Percentiles rank a stretch among this genome's conserved stretches.
Evolutionary conservation across 2,888 invertebrate species (phyloP).

Genomic region (Heterodera filipjevi): DNA sequence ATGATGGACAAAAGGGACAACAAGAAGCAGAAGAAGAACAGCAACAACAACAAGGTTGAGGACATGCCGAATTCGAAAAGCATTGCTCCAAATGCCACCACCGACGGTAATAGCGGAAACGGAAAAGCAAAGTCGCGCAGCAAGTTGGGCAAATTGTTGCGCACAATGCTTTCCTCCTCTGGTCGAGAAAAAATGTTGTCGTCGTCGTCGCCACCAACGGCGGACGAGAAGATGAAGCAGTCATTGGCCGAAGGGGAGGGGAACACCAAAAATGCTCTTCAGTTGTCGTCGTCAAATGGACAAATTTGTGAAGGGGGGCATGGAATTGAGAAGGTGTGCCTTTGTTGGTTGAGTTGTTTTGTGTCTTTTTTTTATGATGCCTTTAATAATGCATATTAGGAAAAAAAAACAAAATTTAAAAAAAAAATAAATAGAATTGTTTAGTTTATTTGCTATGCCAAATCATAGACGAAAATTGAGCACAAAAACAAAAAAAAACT

Average conservation of each 20-base stretch:
- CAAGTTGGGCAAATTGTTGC: conserved; percentile 5
- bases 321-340: not conserved
- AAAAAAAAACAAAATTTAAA: too few relatives aligned
- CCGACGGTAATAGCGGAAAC: not conserved
- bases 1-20: not conserved
- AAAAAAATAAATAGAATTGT: too few relatives aligned
- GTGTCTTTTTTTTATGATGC: too few relatives aligned
- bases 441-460: too few relatives aligned
- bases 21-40: not conserved
- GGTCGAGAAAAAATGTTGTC: not conserved
- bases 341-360: too few relatives aligned
- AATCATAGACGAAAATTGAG: too few relatives aligned
- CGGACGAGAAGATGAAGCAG: too few relatives aligned
- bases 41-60: not conserved
- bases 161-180: not conserved
- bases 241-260: too few relatives aligned
- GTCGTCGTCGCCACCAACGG: not conserved
- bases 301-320: not conserved
- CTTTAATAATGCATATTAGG: too few relatives aligned
- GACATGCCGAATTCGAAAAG: not conserved
- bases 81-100: not conserved
- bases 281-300: not conserved
- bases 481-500: not conserved
- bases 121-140: not conserved
- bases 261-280: not conserved